These are phyloP conservation scores for Paguma larvata DNA, from an alignment of 2,797 vertebrate species.

Conservation along the genomic window DNA sequence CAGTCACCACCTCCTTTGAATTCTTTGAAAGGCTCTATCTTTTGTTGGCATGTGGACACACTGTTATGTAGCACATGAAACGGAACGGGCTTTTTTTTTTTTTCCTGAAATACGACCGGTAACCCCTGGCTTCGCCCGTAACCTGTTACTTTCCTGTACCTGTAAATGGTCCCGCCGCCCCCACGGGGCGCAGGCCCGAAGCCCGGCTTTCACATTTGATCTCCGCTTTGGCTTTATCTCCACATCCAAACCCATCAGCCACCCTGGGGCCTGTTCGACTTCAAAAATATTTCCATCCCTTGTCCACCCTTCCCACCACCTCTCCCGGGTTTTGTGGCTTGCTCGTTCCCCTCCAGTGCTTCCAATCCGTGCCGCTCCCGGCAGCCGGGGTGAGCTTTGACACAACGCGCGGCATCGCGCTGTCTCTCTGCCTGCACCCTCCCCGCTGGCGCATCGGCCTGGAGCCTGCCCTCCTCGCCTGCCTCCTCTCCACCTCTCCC, in stretches of 20 bases:
- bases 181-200: not conserved
- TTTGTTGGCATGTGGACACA: not conserved
- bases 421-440: not conserved
- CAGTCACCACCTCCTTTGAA: slow-evolving; percentile 40
- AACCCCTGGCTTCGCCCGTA: not conserved
- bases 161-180: no score
- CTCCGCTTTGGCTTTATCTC: not conserved
- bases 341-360: not conserved
- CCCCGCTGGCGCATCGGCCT: rapidly evolving
- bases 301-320: not conserved
- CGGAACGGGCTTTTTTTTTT: slow-evolving; percentile 29
- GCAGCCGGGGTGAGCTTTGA: not conserved
- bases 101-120: not conserved
- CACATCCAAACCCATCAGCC: not conserved
- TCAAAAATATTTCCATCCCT: not conserved
- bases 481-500: not conserved
- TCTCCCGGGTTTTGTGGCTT: not conserved
- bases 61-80: slow-evolving; percentile 1
- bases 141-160: not conserved
- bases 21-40: slow-evolving; percentile 44
- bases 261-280: not conserved
- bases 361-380: not conserved
- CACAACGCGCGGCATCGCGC: rapidly evolving
- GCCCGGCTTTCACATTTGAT: not conserved
- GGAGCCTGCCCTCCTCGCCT: not conserved